phyloP scores from a whole-genome alignment of 2,888 invertebrate species.

The Nephrocerus scutellatus region DNA sequence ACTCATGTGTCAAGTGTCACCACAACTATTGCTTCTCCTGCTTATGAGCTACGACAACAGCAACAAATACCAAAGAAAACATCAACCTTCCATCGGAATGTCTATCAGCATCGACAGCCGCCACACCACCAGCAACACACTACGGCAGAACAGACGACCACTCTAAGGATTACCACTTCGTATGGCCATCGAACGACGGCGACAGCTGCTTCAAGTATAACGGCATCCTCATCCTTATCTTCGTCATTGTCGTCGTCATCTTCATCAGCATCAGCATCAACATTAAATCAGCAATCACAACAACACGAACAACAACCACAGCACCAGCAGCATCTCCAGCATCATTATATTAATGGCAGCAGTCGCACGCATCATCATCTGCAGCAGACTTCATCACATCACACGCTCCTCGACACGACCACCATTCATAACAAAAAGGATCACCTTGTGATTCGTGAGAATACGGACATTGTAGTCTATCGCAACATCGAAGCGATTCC shows the following conservation, averaged over 20 bases:
- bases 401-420: conserved; percentile 24
- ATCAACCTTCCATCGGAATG: too few species aligned
- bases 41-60: conserved; percentile 15
- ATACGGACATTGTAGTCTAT: conserved; percentile 43
- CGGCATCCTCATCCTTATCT: conserved; percentile 22
- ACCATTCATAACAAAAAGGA: conserved; percentile 30
- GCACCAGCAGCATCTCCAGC: background rate
- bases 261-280: conserved; percentile 12
- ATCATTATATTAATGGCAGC: conserved; percentile 16
- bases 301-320: conserved; percentile 8
- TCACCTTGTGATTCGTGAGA: conserved; percentile 41
- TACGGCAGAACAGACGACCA: conserved; percentile 20
- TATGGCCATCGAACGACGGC: too few species aligned
- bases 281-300: conserved; percentile 16
- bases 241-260: too few species aligned
- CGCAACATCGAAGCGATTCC: conserved; percentile 39
- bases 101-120: conserved; percentile 18
- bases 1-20: conserved; percentile 4
- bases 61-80: conserved; percentile 23
- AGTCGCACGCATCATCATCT: conserved; percentile 20
- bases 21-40: too few species aligned
- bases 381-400: conserved; percentile 24
- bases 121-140: conserved; percentile 21
- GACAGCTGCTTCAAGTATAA: too few species aligned
- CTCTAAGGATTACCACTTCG: too few species aligned